Evolutionary conservation across 2,113 vertebrate species (phyloP).

Genomic region (Vanacampus margaritifer): DNA sequence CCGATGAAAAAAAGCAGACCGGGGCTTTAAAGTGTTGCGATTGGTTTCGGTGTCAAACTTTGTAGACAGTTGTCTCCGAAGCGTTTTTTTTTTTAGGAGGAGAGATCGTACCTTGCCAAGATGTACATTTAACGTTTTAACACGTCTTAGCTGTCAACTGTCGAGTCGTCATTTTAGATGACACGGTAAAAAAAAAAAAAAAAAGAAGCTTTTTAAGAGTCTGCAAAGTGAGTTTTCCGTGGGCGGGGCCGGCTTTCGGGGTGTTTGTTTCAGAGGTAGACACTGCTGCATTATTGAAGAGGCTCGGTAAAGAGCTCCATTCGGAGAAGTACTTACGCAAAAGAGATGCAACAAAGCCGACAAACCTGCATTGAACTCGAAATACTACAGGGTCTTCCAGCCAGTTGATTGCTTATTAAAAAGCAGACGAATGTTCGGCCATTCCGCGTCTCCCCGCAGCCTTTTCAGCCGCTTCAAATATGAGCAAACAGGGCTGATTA

Average conservation of each 20-base stretch:
- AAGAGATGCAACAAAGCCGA: constrained; percentile 26
- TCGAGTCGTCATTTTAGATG: constrained; percentile 27
- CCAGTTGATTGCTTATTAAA: neutral
- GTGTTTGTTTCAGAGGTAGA: constrained; percentile 50
- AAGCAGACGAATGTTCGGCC: neutral
- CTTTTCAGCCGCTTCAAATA: neutral
- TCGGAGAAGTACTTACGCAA: constrained; percentile 23
- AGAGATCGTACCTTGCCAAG: neutral
- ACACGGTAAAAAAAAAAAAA: constrained; percentile 29
- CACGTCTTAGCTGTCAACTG: constrained; percentile 7
- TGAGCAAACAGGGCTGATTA: neutral
- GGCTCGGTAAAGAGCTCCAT: constrained; percentile 12
- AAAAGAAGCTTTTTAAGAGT: constrained; percentile 32
- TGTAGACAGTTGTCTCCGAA: neutral
- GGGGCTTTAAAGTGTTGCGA: neutral
- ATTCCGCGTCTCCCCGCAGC: neutral
- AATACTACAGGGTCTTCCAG: neutral
- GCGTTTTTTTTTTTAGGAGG: neutral
- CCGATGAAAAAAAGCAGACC: neutral
- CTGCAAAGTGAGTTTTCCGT: constrained; percentile 38
- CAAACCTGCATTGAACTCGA: constrained; percentile 9
- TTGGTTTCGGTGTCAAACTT: constrained; percentile 9
- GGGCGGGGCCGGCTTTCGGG: constrained; percentile 42
- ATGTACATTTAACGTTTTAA: constrained; percentile 21
- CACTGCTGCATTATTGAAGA: constrained; percentile 52